These are phyloP conservation scores for Cuculus canorus DNA, from an alignment of 2,797 vertebrate species.

Conservation along the genomic window DNA sequence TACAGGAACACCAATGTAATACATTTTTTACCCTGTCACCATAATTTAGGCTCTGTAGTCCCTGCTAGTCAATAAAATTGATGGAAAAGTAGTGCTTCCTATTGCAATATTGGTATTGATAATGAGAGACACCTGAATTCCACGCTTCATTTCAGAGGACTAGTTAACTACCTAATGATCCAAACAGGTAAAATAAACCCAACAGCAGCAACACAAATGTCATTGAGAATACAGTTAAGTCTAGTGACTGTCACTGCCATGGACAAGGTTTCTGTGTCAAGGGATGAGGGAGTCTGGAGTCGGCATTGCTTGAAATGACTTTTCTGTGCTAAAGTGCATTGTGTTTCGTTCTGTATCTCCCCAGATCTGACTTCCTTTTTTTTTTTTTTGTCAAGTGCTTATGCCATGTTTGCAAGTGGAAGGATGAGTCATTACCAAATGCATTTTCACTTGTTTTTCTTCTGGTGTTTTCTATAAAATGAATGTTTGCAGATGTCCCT, in stretches of 20 bases:
- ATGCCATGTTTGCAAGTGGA: background rate
- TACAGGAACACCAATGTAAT: background rate
- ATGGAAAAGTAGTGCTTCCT: background rate
- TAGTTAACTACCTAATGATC: background rate
- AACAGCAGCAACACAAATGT: background rate
- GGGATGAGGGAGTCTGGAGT: background rate
- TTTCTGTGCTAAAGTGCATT: background rate
- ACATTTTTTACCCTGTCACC: rapidly evolving
- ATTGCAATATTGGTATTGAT: background rate
- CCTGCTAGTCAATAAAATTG: background rate
- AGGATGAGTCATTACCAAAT: background rate
- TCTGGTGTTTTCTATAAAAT: background rate
- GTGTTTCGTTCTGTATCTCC: background rate
- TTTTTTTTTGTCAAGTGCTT: background rate
- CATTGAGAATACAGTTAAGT: background rate
- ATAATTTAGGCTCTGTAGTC: background rate
- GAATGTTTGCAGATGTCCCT: background rate
- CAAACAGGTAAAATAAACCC: background rate
- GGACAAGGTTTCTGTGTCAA: background rate
- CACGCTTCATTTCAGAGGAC: background rate
- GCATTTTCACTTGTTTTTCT: conserved; percentile 1
- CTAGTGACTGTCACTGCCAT: background rate
- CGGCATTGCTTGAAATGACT: background rate
- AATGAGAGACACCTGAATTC: background rate
- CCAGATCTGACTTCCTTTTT: background rate